Evolutionary conservation across 2,888 invertebrate genomes (phyloP).

Genomic region (Epinotia demarniana): DNA sequence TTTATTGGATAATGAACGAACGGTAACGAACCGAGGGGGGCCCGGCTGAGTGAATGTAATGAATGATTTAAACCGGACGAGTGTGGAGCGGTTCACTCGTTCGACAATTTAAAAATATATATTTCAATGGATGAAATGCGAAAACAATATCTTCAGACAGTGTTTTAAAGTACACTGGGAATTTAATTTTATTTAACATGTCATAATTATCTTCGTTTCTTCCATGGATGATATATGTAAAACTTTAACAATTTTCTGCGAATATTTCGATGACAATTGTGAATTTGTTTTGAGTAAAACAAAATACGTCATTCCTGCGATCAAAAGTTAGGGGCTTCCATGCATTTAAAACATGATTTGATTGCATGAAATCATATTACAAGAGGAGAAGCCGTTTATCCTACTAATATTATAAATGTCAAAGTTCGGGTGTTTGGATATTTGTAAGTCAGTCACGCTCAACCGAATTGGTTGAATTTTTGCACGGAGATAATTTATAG

Average conservation of each 20-base stretch:
- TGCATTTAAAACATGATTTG: too few species aligned
- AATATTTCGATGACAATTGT: not conserved
- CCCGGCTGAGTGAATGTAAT: slow-evolving; percentile 34
- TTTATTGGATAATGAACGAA: slow-evolving; percentile 47
- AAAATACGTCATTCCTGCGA: too few species aligned
- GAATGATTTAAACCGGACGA: slow-evolving; percentile 29
- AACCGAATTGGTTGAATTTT: too few species aligned
- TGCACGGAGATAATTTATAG: too few species aligned
- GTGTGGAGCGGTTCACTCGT: not conserved
- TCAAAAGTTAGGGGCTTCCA: too few species aligned
- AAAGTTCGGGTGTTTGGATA: too few species aligned
- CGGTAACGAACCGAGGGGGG: slow-evolving; percentile 44
- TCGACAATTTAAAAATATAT: not conserved
- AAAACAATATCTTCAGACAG: not conserved
- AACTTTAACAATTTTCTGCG: not conserved
- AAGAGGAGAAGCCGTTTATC: too few species aligned
- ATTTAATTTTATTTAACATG: not conserved
- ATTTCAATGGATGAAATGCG: not conserved
- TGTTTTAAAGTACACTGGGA: not conserved
- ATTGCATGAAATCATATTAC: too few species aligned
- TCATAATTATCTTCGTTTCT: not conserved
- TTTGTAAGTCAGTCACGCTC: too few species aligned
- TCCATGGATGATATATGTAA: too few species aligned
- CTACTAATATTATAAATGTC: too few species aligned
- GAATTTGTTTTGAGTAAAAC: not conserved